Evolutionary conservation across 2,113 vertebrate species (phyloP), one percentile per base, ranked within the genome.

Genomic region (Probosciger aterrimus): DNA sequence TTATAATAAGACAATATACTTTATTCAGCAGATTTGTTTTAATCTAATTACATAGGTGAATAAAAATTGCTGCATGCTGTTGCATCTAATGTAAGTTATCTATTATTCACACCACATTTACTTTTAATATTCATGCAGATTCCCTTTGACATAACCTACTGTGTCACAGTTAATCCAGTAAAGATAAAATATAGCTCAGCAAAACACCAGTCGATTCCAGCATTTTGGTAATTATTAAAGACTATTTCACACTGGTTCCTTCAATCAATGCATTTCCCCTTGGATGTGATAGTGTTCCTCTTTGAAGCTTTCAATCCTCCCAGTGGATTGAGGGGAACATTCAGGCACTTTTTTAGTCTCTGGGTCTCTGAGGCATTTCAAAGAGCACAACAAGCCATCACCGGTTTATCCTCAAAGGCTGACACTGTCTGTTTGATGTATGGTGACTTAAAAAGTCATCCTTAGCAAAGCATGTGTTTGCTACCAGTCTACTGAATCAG

Each of bases 51-150:
- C 93, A 95, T 97, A 97, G 97, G 97, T 98, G 97, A 98, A 98
- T 97, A 98, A 98, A 98, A 98, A 98, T 98, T 97, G 96, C 95
- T 97, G 97, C 96, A 98, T 98, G 97, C 94, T 98, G 94, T 97
- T 98, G 96, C 97, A 98, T 97, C 96, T 98, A 98, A 98, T 98
- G 97, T 98, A 98, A 98, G 97, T 98, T 98, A 98, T 98, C 97
- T 98, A 98, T 98, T 98, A 98, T 98, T 98, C 98, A 98, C 98
- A 98, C 97, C 96, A 98, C 98, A 98, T 98, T 98, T 98, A 98
- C 97, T 98, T 98, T 98, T 98, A 98, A 98, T 98, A 98, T 98
- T 98, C 97, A 98, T 98, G 97, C 97, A 98, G 98, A 98, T 98
- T 98, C 97, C 97, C 97, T 98, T 98, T 98, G 97, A 98, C 98